Evolutionary conservation across 2,888 invertebrate species (phyloP), one percentile per base, ranked within the genome.

Genomic region (Neelides folsomi): DNA sequence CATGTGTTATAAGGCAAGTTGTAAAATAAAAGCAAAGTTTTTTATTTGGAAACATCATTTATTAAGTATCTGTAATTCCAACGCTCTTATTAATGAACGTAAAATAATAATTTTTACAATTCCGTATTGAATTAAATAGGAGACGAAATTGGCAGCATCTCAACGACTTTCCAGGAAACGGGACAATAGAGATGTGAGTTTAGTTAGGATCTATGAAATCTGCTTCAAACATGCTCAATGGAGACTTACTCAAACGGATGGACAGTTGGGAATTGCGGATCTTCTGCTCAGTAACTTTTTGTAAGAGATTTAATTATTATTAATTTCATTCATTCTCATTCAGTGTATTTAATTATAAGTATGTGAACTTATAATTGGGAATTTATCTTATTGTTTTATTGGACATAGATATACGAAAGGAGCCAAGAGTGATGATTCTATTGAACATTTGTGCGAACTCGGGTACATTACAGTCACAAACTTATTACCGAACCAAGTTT

Each of bases 191-290:
- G 78, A 84, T 20, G 80, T 83, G 0, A 82, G 84, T 49, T 68
- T 73, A 18, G 86, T 89, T 20, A 76, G 93, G 36, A 81, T 84
- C 1, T 86, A 86, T 65, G 90, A 97, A 74, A 95, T 98, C 66
- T 97, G 93, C 71, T 98, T 99, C 72, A 94, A 95, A 72, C 88
- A 92, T 67, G 97, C 97, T 4, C 86, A 92, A 67, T 99, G 98
- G 98, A 73, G 95, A 38, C 78, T 98, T 60, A 99, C 97, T 0
- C 95, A 98, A 70, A 84, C 86, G 1, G 97, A 98, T 72, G 98
- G 98, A 0, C 97, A 95, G 72, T 81, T 97, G 50, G 95, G 95
- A 54, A 90, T 98, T 59, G 90, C 97, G 0, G 95, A 99, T 73
- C 77, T 97, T 53, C 83, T 92, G 52, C 79, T 99, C 2, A 86